phyloP scores from a whole-genome alignment of 2,113 vertebrate species.

The Aix galericulata region DNA sequence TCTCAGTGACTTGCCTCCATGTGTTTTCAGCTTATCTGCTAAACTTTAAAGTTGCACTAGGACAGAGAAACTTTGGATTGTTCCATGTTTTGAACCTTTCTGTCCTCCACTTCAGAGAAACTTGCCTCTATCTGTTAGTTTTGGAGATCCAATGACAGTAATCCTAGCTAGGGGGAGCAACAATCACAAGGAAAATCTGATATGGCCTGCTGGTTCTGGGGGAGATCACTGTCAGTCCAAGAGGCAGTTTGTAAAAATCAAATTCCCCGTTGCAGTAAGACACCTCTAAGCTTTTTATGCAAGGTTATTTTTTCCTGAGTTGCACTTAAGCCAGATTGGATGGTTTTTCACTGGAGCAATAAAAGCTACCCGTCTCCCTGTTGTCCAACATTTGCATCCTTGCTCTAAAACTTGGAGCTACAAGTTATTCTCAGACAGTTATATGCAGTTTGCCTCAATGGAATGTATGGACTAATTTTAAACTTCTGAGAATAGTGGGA shows the following conservation, averaged over 20 bases:
- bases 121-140: not conserved
- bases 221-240: not conserved
- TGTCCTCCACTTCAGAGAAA: not conserved
- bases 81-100: not conserved
- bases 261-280: not conserved
- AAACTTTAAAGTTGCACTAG: not conserved
- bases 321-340: not conserved
- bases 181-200: not conserved
- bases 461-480: not conserved
- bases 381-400: not conserved
- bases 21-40: not conserved
- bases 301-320: not conserved
- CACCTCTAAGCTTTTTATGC: not conserved
- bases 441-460: not conserved
- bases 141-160: not conserved
- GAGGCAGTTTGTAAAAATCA: not conserved
- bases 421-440: not conserved
- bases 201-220: not conserved
- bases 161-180: not conserved
- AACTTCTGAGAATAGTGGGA: not conserved
- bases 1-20: not conserved
- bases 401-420: not conserved
- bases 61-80: not conserved
- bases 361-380: not conserved
- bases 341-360: not conserved